Evolutionary conservation across 2,113 vertebrate species (phyloP).

Genomic region (Oncorhynchus masou): DNA sequence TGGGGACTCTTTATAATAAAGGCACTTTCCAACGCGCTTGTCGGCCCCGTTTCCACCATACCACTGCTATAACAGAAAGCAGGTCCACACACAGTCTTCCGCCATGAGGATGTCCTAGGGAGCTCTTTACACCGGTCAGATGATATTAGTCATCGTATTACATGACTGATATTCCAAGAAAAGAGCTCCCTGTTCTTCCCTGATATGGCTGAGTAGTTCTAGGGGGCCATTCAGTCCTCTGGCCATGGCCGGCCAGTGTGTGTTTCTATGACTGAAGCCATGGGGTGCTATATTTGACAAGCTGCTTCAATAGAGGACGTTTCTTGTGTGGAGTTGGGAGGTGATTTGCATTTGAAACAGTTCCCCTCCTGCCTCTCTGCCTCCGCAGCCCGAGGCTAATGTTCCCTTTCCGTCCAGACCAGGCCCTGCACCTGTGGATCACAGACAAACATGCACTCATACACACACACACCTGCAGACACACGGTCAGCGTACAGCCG

Average conservation of each 20-base stretch:
- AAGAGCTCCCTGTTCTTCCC: slow-evolving; percentile 42
- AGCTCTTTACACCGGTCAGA: slow-evolving; percentile 7
- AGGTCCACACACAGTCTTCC: slow-evolving; percentile 27
- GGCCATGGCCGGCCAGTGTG: slow-evolving; percentile 35
- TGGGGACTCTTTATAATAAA: slow-evolving; percentile 46
- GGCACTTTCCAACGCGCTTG: slow-evolving; percentile 40
- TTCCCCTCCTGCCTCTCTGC: slow-evolving; percentile 43
- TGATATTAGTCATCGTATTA: no score
- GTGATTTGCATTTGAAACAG: slow-evolving; percentile 78
- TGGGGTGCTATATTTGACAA: slow-evolving; percentile 70
- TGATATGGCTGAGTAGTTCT: slow-evolving; percentile 49
- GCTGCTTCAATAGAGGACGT: slow-evolving; percentile 62
- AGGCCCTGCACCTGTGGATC: slow-evolving; percentile 73
- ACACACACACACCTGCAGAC: neutral
- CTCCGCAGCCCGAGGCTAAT: slow-evolving; percentile 69
- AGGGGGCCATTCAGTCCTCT: slow-evolving; percentile 50
- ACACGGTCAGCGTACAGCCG: slow-evolving; percentile 46
- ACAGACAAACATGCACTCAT: slow-evolving; percentile 33
- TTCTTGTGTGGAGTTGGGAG: slow-evolving; percentile 60
- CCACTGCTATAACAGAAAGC: slow-evolving; percentile 44
- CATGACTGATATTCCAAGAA: no score
- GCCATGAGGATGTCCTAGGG: slow-evolving; percentile 41
- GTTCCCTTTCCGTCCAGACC: slow-evolving; percentile 63
- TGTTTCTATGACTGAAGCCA: slow-evolving; percentile 66
- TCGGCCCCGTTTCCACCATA: slow-evolving; percentile 22